Evolutionary conservation across 2,113 vertebrate genomes (phyloP), one percentile per base, ranked within the genome.

Genomic region (Gobius niger): DNA sequence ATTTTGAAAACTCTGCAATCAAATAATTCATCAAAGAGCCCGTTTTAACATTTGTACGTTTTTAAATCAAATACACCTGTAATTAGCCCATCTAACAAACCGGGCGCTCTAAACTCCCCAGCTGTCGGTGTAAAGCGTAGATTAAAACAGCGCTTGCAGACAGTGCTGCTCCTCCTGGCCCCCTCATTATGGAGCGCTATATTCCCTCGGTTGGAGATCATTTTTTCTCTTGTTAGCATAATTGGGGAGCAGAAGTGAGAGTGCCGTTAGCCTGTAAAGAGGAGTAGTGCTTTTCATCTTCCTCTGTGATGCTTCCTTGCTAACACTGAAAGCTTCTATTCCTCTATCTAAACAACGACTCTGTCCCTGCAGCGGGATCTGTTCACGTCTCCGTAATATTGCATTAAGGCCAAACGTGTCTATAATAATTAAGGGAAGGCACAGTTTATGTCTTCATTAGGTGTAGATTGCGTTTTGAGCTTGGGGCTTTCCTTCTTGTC

Each of bases 171-270:
- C 67, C 72, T 82, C 65, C 72, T 73, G 72, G 79, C 76, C 72
- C 53, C 73, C 80, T 88, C 53, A 24, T 87, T 90, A 84, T 72
- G 79, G 91, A 88, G 82, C 74, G 60, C 70, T 80, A 77, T 56
- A 61, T 67, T 82, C 73, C 84, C 53, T 52, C 65, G 85, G 83
- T 72, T 66, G 66, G 73, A 73, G 73, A 87, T 77, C 10, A 83
- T 85, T 78, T 78, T 83, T 82, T 56, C 73, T 89, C 84, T 89
- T 87, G 89, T 90, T 90, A 91, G 76, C 84, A 88, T 91, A 92
- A 92, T 91, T 90, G 83, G 87, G 70, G 70, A 87, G 78, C 77
- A 82, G 87, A 88, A 88, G 83, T 87, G 83, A 86, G 86, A 91
- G 87, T 88, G 84, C 83, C 87, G 72, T 88, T 66, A 84, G 85